Evolutionary conservation across 2,113 vertebrate genomes (phyloP), one percentile per base, ranked within the genome.

Genomic region (Callorhinus ursinus): DNA sequence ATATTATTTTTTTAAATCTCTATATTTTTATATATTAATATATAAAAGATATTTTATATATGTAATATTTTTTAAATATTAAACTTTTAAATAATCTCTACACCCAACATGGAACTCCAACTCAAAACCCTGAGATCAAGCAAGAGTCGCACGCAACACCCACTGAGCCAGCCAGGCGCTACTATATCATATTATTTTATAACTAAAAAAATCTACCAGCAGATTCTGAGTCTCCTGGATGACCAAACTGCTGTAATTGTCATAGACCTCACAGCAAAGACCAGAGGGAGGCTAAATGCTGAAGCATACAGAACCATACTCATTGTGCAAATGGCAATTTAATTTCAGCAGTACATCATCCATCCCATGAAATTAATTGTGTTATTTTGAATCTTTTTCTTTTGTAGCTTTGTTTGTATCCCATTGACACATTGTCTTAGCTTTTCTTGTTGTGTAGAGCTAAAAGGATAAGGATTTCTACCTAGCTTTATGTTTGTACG

Each of bases 291-390:
- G 49, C 83, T 72, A 77, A 90, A 76, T 67, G 46, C 74, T 7
- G 14, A 92, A 79, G 72, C 88, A 28, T 6, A 55, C 18, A 46
- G 24, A 94, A 22, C n/a, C 74, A 5, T 9, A 71, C 74, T 85
- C 42, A 12, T 83, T 0, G 33, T 7, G 65, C 46, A 69, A 95
- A 67, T 18, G 55, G 94, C 53, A 5, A 93, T 96, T 98, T 95
- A 81, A 97, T 96, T 96, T 82, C 71, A 92, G 57, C n/a, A 22
- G 10, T 67, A 55, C 57, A 55, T 90, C 93, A 97, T 97, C 94
- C 95, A 96, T 97, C 98, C 97, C 65, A 1, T 77, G 49, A 89
- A 88, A 98, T 96, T 61, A 92, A 95, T 96, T 4, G 33, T 26
- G 90, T 77, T 92, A 26, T 55, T 96, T 97, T 93, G 93, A 95